Conservation (phyloP, 1,140 invertebrate species). For the Sipha flava region DNA sequence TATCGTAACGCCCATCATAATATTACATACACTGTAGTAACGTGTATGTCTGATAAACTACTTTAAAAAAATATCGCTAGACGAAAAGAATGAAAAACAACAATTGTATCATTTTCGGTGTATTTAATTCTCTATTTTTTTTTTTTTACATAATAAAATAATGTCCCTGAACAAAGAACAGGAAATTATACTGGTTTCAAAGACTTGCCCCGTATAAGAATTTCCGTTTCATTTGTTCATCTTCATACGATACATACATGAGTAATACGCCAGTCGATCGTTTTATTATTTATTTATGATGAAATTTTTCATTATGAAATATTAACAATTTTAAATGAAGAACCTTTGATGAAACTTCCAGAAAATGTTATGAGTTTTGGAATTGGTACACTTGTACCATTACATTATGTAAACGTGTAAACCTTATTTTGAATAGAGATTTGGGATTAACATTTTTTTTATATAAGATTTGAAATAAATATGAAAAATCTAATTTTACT, state of each 20-base stretch:
- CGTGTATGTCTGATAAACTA: not conserved
- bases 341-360: too few species aligned
- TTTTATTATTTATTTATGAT: too few species aligned
- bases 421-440: too few species aligned
- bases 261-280: not conserved
- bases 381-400: too few species aligned
- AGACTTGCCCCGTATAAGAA: not conserved
- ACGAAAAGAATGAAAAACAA: not conserved
- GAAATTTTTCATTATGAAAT: not conserved
- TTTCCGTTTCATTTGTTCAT: slow-evolving; percentile 21
- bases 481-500: too few species aligned
- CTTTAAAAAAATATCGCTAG: not conserved
- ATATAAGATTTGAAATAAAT: too few species aligned
- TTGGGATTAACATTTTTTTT: too few species aligned
- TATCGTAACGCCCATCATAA: not conserved
- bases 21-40: not conserved
- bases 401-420: too few species aligned
- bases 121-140: not conserved
- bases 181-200: slow-evolving; percentile 22
- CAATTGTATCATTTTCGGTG: slow-evolving; percentile 25
- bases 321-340: too few species aligned
- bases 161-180: not conserved
- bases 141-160: not conserved
- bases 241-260: not conserved
- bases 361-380: too few species aligned